Evolutionary conservation across 2,888 invertebrate genomes (phyloP).

Genomic region (Poecilus cupreus): DNA sequence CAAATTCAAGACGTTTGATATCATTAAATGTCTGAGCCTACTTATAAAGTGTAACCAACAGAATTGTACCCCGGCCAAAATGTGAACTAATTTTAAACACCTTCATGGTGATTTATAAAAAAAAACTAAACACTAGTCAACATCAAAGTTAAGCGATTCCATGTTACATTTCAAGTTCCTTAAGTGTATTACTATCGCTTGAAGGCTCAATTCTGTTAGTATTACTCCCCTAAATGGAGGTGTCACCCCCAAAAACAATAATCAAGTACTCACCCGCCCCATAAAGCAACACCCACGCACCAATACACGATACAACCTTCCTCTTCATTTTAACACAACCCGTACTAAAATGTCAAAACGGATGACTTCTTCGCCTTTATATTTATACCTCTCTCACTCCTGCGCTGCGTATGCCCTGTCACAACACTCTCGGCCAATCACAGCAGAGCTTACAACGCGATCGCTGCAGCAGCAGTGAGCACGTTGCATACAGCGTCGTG

Average conservation of each 20-base stretch:
- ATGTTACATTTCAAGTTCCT: too few species aligned
- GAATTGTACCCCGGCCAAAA: too few species aligned
- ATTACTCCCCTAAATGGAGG: too few species aligned
- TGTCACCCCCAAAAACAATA: background rate
- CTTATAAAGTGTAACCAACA: too few species aligned
- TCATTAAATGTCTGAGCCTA: too few species aligned
- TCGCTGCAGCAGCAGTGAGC: background rate
- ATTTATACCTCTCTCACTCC: conserved; percentile 30
- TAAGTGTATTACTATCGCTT: too few species aligned
- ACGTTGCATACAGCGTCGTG: background rate
- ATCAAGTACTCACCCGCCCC: conserved; percentile 3
- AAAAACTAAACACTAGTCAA: too few species aligned
- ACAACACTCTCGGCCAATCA: background rate
- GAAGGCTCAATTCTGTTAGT: too few species aligned
- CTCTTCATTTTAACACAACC: conserved; percentile 15
- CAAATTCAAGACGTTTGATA: too few species aligned
- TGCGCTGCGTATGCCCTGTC: background rate
- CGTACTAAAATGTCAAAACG: conserved; percentile 24
- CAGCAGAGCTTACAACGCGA: background rate
- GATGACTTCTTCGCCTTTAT: conserved; percentile 11
- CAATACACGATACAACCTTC: conserved; percentile 12
- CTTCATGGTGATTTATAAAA: too few species aligned
- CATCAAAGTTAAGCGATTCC: too few species aligned
- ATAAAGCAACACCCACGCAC: background rate
- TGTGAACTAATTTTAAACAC: too few species aligned